These are phyloP conservation scores for Excalfactoria chinensis DNA, from an alignment of 2,113 vertebrate genomes.

Conservation along the genomic window DNA sequence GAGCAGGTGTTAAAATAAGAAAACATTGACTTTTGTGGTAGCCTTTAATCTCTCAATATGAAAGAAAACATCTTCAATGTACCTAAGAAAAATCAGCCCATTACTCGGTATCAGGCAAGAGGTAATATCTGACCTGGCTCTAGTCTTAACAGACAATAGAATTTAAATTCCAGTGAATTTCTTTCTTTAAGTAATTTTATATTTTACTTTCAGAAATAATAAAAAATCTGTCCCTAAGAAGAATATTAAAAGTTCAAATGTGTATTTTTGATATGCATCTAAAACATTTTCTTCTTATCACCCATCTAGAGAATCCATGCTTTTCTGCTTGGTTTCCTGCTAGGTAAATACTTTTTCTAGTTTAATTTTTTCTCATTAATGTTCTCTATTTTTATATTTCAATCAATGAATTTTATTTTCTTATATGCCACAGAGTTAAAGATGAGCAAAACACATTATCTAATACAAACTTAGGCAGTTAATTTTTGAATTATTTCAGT, in stretches of 20 bases:
- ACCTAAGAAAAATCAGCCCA: background rate
- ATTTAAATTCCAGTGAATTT: background rate
- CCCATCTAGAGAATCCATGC: background rate
- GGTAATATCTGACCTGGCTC: background rate
- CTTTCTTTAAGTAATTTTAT: background rate
- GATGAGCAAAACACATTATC: background rate
- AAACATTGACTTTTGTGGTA: background rate
- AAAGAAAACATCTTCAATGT: background rate
- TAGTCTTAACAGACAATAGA: background rate
- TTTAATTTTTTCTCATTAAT: background rate
- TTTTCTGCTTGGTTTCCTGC: background rate
- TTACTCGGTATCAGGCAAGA: background rate
- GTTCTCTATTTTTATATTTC: background rate
- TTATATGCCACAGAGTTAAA: background rate
- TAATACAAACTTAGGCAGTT: background rate
- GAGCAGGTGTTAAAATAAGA: background rate
- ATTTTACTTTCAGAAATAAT: background rate
- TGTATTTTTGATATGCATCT: background rate
- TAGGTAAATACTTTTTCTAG: background rate
- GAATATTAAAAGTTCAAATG: background rate
- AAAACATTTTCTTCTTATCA: background rate
- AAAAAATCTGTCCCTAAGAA: background rate
- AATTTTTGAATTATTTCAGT: background rate
- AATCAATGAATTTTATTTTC: background rate
- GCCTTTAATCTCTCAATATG: background rate